These are phyloP conservation scores for Conus ventricosus DNA, from an alignment of 1,140 invertebrate species.

Conservation along the genomic window DNA sequence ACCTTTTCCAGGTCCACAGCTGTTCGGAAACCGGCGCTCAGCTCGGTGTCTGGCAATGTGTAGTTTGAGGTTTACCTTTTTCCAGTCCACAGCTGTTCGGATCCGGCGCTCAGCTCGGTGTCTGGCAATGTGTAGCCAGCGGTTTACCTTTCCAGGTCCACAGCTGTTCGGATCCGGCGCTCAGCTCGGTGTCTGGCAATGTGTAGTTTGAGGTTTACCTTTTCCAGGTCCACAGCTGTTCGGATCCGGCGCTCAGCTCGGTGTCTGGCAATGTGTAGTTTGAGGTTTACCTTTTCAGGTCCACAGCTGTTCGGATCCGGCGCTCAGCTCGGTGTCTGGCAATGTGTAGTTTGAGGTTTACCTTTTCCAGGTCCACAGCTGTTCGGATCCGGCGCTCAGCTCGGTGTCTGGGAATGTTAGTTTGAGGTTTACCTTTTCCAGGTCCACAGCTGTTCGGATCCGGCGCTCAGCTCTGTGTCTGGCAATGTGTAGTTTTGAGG, in stretches of 20 bases:
- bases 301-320: conserved; percentile 90
- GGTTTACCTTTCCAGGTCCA: too few relatives aligned
- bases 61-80: conserved; percentile 80
- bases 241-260: conserved; percentile 88
- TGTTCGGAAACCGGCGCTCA: conserved; percentile 87
- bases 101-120: conserved; percentile 88
- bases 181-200: conserved; percentile 89
- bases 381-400: conserved; percentile 89
- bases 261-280: too few relatives aligned
- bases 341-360: too few relatives aligned
- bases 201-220: conserved; percentile 54
- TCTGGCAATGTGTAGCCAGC: conserved; percentile 89
- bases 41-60: conserved; percentile 88
- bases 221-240: conserved; percentile 91
- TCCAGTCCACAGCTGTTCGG: conserved; percentile 91
- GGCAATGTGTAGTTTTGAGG: conserved; percentile 81
- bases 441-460: conserved; percentile 91
- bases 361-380: conserved; percentile 89
- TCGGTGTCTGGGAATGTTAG: too few relatives aligned
- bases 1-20: too few relatives aligned
- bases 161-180: conserved; percentile 88
- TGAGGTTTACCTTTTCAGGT: conserved; percentile 81
- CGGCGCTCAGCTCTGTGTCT: conserved; percentile 87
- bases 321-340: conserved; percentile 88
- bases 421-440: conserved; percentile 79